Evolutionary conservation across 2,113 vertebrate species (phyloP).

Genomic region (Cyprinodon variegatus): DNA sequence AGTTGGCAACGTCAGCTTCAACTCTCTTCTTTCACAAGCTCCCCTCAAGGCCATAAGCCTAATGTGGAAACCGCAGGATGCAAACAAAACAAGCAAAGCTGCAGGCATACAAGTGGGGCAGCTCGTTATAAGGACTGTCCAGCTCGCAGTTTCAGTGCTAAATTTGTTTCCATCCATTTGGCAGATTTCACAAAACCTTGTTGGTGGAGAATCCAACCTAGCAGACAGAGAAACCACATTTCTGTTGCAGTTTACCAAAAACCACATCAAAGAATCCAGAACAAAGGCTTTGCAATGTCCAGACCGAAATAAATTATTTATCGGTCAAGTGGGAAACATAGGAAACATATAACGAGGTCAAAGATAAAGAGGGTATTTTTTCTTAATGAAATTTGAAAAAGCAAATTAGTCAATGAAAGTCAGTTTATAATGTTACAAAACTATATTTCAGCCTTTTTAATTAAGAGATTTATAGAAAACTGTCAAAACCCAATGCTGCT

Average conservation of each 20-base stretch:
- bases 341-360: neutral
- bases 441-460: neutral
- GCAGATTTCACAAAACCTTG: slow-evolving; percentile 28
- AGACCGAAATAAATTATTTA: slow-evolving; percentile 54
- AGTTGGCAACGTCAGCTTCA: slow-evolving; percentile 14
- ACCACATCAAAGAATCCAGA: slow-evolving; percentile 51
- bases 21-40: slow-evolving; percentile 16
- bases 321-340: slow-evolving; percentile 59
- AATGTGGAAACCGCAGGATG: slow-evolving; percentile 18
- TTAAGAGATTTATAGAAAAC: neutral
- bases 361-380: neutral
- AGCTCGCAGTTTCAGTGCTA: slow-evolving; percentile 22
- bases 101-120: neutral
- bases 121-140: slow-evolving; percentile 16
- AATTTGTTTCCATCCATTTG: slow-evolving; percentile 47
- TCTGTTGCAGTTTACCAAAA: slow-evolving; percentile 49
- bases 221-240: slow-evolving; percentile 49
- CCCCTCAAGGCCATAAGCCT: neutral
- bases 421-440: neutral
- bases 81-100: slow-evolving; percentile 20
- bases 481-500: slow-evolving; percentile 12
- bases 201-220: slow-evolving; percentile 22
- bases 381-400: neutral
- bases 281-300: slow-evolving; percentile 55
- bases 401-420: neutral